Evolutionary conservation across 2,797 vertebrate species (phyloP).

Genomic region (Peromyscus attwateri): DNA sequence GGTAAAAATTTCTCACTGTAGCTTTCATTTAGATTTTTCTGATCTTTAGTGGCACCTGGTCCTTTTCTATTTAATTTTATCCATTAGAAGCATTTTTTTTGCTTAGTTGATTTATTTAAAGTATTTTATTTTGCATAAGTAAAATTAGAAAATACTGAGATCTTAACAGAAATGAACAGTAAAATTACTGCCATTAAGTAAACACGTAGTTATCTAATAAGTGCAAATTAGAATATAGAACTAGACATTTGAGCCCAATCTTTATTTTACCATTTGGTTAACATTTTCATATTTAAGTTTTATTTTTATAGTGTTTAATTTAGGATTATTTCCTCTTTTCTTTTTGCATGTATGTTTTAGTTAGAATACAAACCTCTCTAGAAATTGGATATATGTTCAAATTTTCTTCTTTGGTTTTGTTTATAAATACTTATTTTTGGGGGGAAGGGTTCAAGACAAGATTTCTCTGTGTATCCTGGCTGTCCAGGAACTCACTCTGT

Average conservation of each 20-base stretch:
- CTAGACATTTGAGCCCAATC: neutral
- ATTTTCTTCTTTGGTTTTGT: neutral
- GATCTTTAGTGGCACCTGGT: neutral
- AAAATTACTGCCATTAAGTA: conserved; percentile 26
- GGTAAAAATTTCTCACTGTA: conserved; percentile 11
- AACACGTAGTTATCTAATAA: conserved; percentile 24
- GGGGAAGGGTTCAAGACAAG: neutral
- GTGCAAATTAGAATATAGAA: neutral
- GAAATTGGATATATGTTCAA: neutral
- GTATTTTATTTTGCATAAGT: neutral
- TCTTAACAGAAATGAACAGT: conserved; percentile 5
- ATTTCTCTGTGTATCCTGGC: neutral
- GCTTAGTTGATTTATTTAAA: conserved; percentile 42
- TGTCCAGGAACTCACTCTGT: neutral
- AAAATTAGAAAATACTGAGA: conserved; percentile 28
- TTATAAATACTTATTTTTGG: neutral
- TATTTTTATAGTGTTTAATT: conserved; percentile 16
- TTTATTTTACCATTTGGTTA: conserved; percentile 40
- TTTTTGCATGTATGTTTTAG: neutral
- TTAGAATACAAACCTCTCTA: neutral
- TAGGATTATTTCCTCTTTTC: neutral
- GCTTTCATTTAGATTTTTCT: conserved; percentile 12
- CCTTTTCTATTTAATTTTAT: conserved; percentile 55
- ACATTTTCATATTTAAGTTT: neutral
- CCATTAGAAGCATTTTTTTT: neutral